Evolutionary conservation across 2,888 invertebrate genomes (phyloP), one percentile per base, ranked within the genome.

Genomic region (Ptilodon capucinus): DNA sequence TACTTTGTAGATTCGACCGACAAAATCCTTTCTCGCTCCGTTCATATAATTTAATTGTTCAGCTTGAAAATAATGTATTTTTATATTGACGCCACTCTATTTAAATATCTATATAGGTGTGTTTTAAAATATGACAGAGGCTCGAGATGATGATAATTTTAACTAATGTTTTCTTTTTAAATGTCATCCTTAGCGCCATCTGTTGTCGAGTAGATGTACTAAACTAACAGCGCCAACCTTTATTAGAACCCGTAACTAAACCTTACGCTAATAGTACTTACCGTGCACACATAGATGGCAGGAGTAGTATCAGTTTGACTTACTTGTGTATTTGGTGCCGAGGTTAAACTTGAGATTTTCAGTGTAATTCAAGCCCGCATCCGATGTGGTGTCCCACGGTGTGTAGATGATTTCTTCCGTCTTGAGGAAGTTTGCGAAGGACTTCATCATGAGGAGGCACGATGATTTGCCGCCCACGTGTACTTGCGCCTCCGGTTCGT

Each of bases 361-460:
- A 0, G 92, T 92, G 54, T 92, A 90, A 64, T 92, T 92, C 48
- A 91, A 82, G 0, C 87, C 92, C 47, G 92, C 91, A 40, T 92
- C 84, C 0, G 89, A 87, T 0, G 91, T 91, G 2, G 95, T 84
- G 70, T 95, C 95, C 83, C 94, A 94, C 5, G 93, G 93, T 0
- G 84, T 86, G 67, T 88, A 91, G 13, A 84, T 77, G 2, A 90
- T 84, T 8, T 87, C 84, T 66, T 89, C 88, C 41, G 78, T 74
- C 68, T 91, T 91, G 66, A 92, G 63, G 52, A 74, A 90, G 67
- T 95, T 93, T 6, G 95, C 94, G 69, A 96, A 84, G 0, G 94
- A 93, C 59, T 94, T 93, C 92, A 95, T 94, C 86, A 95, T 93
- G 51, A 96, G 92, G 54, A 94, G 93, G 71, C 97, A 97, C 19